Evolutionary conservation across 2,797 vertebrate species (phyloP).

Genomic region (Sebastes hubbsi): DNA sequence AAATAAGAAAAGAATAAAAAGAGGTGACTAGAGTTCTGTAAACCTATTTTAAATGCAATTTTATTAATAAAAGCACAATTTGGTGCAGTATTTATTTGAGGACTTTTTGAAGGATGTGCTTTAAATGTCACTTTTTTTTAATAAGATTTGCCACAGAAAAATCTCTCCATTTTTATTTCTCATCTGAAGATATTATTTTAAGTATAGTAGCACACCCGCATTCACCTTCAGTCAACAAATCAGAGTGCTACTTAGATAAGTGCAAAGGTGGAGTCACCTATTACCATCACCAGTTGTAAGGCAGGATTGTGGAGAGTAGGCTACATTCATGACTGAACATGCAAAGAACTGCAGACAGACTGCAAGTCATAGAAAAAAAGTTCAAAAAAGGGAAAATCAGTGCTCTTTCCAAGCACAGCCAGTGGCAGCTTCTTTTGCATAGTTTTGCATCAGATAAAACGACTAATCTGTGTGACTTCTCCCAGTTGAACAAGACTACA

Average conservation of each 20-base stretch:
- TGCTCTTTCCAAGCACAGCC: neutral
- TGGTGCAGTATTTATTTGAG: neutral
- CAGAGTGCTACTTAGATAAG: neutral
- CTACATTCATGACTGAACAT: conserved; percentile 26
- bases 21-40: too few relatives aligned
- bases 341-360: conserved; percentile 1
- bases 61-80: neutral
- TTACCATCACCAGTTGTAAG: neutral
- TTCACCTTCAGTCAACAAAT: neutral
- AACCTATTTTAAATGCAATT: neutral
- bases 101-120: neutral
- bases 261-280: conserved; percentile 20
- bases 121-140: neutral
- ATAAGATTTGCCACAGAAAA: neutral
- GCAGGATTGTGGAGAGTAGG: neutral
- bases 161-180: neutral
- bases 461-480: neutral
- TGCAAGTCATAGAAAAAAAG: neutral
- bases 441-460: neutral
- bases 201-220: neutral
- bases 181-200: neutral
- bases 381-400: neutral
- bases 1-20: too few relatives aligned
- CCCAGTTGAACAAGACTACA: conserved; percentile 15
- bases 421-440: neutral